A percentile compares a stretch with the other conserved stretches of the same genome.
Conservation (phyloP, 2,113 vertebrate genomes). For the Ptilorrhoa leucosticta region DNA sequence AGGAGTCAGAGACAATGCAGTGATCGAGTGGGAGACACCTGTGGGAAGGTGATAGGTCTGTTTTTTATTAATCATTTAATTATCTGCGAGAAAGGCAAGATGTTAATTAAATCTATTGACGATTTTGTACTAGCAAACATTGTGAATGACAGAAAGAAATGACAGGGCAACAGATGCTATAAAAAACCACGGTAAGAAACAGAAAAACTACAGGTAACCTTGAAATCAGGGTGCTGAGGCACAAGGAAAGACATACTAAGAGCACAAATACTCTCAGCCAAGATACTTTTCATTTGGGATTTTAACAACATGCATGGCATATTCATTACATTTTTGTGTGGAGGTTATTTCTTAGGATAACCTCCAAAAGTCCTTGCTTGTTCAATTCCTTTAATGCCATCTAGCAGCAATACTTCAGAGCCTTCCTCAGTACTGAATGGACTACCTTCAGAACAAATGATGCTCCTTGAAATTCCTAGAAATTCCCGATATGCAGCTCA, state of each 20-base stretch:
- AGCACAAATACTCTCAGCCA: neutral
- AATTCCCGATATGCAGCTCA: neutral
- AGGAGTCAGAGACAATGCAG: neutral
- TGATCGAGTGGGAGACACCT: neutral
- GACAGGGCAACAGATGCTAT: neutral
- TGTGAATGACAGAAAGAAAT: neutral
- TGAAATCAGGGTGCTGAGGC: neutral
- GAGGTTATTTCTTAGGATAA: neutral
- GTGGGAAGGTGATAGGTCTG: neutral
- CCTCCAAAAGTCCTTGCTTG: neutral
- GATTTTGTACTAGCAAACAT: neutral
- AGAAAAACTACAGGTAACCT: neutral
- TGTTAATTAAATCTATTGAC: neutral
- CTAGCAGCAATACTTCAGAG: neutral
- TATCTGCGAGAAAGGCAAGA: neutral
- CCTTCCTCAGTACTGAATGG: neutral
- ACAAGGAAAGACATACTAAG: neutral
- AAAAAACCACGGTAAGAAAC: neutral
- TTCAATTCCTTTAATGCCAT: neutral
- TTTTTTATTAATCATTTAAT: slow-evolving; percentile 39
- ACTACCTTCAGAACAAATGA: neutral
- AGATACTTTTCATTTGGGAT: neutral
- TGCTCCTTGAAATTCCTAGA: slow-evolving; percentile 1
- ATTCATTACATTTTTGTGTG: neutral
- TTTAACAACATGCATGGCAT: neutral